phyloP scores from a whole-genome alignment of 23 tunicate genomes.

The Oikopleura dioica region DNA sequence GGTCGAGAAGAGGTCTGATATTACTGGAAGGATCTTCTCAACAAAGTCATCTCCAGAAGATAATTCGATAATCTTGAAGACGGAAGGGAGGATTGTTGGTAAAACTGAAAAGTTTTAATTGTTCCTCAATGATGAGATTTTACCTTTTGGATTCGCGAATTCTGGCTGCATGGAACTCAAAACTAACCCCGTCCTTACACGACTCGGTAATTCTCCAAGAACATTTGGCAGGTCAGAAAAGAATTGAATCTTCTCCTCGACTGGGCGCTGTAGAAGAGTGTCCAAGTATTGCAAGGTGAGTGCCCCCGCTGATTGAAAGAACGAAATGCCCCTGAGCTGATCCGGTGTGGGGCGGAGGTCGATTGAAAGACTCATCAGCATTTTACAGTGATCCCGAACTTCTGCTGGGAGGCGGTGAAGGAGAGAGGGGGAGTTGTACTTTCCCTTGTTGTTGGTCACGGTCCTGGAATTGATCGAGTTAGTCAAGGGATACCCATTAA shows the following conservation, averaged over 20 bases:
- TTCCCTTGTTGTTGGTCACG: not conserved
- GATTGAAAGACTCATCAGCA: conserved; percentile 60
- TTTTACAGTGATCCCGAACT: conserved; percentile 50
- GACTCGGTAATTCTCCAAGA: conserved; percentile 45
- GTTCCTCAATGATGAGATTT: too few species aligned
- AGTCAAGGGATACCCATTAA: too few species aligned
- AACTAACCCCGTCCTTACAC: too few species aligned
- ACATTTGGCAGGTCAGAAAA: conserved; percentile 42
- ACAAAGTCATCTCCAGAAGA: too few species aligned
- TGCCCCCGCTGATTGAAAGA: conserved; percentile 73
- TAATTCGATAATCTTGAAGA: too few species aligned
- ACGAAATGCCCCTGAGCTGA: conserved; percentile 60
- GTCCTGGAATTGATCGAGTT: too few species aligned
- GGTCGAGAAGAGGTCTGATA: too few species aligned
- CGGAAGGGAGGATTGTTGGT: too few species aligned
- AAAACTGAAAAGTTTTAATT: too few species aligned
- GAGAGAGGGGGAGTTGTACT: not conserved
- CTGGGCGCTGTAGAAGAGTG: conserved; percentile 47
- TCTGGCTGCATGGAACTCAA: too few species aligned
- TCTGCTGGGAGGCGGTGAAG: conserved; percentile 49
- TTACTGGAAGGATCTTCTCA: too few species aligned
- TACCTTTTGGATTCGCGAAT: too few species aligned
- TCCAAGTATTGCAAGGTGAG: conserved; percentile 65
- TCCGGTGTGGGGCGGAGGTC: conserved; percentile 55
- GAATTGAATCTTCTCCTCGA: conserved; percentile 60